Evolutionary conservation across 2,888 invertebrate species (phyloP), one percentile per base, ranked within the genome.

Genomic region (Diogma glabrata): DNA sequence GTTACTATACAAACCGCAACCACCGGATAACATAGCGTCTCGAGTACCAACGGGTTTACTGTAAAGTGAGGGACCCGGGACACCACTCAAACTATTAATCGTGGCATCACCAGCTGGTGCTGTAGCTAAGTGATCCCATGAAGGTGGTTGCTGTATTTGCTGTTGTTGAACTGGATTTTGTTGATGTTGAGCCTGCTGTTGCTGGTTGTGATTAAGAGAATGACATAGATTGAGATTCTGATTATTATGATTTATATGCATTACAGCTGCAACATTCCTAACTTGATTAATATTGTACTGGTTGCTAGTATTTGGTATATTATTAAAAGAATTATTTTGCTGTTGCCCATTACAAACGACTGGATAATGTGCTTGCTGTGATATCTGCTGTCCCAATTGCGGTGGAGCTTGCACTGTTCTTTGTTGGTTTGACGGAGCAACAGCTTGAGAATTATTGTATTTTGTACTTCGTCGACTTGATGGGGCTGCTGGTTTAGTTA

Each of bases 11-110:
- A 53, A 23, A 33, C 52, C 52, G 61, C 62, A 54, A 61, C 65
- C 71, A 50, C 70, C 71, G 45, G 73, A 68, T 53, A 72, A 67
- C 64, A 73, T 66, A 22, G 71, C 67, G 57, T 69, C 72, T 50
- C 65, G 64, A 54, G 70, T 71, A 52, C 68, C 67, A 36, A 64
- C 61, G 22, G 59, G 59, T 51, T 57, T 59, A 40, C 57, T 56
- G 49, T 56, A 57, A 56, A 57, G 57, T 40, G 55, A 53, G 47
- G 50, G 52, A 10, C 52, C 53, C 5, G 49, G 53, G 8, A 55
- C 33, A 10, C 54, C 56, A 33, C 54, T 55, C 16, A 50, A 54
- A 53, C 54, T 53, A 53, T 48, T 48, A 49, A 54, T 57, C 55
- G 52, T 51, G 22, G 63, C 60, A 22, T 63, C 63, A 51, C 64